Conservation (phyloP, 2,113 vertebrate species). For the Muscicapa adusta region DNA sequence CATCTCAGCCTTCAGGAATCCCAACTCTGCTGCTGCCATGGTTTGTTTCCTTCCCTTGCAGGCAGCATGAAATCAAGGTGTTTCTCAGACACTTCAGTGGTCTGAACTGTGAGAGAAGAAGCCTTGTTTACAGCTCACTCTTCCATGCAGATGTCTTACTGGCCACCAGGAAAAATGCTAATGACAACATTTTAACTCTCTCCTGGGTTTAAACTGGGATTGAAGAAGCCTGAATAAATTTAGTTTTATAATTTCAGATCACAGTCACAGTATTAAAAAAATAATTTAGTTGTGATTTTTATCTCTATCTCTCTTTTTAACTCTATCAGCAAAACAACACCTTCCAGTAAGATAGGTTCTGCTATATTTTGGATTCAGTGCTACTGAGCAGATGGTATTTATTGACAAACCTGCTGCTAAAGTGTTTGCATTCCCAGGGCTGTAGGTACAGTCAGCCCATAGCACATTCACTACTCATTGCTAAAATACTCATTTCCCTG, state of each 20-base stretch:
- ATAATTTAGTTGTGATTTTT: neutral
- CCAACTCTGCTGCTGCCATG: neutral
- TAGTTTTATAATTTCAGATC: neutral
- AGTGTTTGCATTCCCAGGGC: constrained; percentile 25
- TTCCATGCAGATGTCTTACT: neutral
- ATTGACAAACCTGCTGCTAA: constrained; percentile 57
- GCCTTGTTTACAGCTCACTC: neutral
- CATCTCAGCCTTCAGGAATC: neutral
- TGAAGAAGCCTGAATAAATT: neutral
- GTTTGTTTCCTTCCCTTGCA: neutral
- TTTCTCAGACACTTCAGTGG: neutral
- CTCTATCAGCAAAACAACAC: neutral
- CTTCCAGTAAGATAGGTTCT: neutral
- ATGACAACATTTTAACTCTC: neutral
- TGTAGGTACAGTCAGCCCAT: constrained; percentile 5
- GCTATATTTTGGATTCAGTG: neutral
- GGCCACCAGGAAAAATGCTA: neutral
- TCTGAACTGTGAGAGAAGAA: neutral
- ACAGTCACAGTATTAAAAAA: neutral
- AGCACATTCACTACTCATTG: neutral
- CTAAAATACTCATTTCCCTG: constrained; percentile 41
- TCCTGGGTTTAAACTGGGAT: neutral
- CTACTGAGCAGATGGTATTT: constrained; percentile 53
- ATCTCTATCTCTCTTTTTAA: too few species aligned
- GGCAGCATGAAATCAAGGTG: neutral